A percentile compares a stretch with the other conserved stretches of the same genome.
These are phyloP conservation scores for Cataglyphis rosenhaueri DNA, from an alignment of 2,888 invertebrate genomes.

Conservation along the genomic window DNA sequence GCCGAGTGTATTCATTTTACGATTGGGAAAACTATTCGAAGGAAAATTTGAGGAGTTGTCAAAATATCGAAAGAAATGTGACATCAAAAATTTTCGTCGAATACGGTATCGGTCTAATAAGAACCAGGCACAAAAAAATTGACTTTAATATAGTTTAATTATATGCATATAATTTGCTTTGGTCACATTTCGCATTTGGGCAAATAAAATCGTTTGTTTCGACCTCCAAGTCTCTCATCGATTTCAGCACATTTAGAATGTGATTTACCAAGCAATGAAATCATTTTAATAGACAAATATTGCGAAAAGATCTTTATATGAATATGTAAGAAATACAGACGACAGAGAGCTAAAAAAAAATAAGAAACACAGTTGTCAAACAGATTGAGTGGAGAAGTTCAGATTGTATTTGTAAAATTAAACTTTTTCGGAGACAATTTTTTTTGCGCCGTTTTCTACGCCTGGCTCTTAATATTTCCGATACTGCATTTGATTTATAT, in stretches of 20 bases:
- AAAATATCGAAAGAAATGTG: neutral
- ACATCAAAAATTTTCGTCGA: neutral
- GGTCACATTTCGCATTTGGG: neutral
- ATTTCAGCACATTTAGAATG: neutral
- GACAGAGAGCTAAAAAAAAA: neutral
- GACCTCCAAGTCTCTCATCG: neutral
- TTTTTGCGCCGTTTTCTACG: neutral
- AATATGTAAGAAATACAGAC: neutral
- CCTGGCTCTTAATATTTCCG: neutral
- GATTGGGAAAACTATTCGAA: conserved; percentile 1
- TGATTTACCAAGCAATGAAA: neutral
- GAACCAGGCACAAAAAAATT: neutral
- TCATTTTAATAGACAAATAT: neutral
- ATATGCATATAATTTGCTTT: neutral
- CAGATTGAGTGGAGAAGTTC: neutral
- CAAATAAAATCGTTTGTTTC: neutral
- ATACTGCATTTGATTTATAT: neutral
- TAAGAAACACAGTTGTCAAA: neutral
- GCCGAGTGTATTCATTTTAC: neutral
- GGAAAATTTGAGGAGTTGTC: neutral
- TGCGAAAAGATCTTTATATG: neutral
- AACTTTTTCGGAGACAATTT: neutral
- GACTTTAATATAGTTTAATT: neutral
- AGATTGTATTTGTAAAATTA: neutral
- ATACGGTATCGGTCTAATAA: neutral